Conservation (phyloP, 2,113 vertebrate species). For the Poeciliopsis retropinna region DNA sequence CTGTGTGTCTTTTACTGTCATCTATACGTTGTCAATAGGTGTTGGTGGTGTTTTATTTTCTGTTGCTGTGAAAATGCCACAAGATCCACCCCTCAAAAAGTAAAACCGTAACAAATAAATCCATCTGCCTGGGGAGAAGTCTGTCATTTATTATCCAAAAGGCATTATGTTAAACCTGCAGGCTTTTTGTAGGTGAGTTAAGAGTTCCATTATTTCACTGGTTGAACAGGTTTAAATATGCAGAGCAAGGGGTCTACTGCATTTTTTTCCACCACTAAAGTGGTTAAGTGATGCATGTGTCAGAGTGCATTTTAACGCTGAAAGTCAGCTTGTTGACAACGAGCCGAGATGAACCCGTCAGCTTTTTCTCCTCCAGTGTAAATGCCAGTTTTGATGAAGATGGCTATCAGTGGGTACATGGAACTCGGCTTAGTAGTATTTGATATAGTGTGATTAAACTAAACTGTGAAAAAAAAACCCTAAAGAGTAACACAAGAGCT, state of each 20-base stretch:
- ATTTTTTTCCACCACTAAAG: slow-evolving; percentile 23
- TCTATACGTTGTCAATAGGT: slow-evolving; percentile 11
- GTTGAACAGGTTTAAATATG: slow-evolving; percentile 53
- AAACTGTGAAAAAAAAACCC: neutral
- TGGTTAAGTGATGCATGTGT: slow-evolving; percentile 43
- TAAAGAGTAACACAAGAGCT: too few relatives aligned
- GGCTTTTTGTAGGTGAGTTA: slow-evolving; percentile 41
- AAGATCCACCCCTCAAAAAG: slow-evolving; percentile 23
- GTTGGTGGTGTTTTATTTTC: slow-evolving; percentile 24
- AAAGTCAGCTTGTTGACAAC: slow-evolving; percentile 37
- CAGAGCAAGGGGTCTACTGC: slow-evolving; percentile 38
- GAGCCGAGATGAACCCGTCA: slow-evolving; percentile 45
- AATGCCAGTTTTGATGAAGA: slow-evolving; percentile 55
- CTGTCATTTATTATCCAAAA: slow-evolving; percentile 63
- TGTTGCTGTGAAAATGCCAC: slow-evolving; percentile 33
- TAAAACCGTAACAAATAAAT: slow-evolving; percentile 27
- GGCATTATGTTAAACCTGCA: slow-evolving; percentile 54
- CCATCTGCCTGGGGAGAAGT: slow-evolving; percentile 52
- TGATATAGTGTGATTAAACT: slow-evolving; percentile 24
- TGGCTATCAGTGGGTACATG: slow-evolving; percentile 12
- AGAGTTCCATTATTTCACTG: slow-evolving; percentile 39
- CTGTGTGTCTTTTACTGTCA: slow-evolving; percentile 42
- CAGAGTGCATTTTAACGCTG: slow-evolving; percentile 20
- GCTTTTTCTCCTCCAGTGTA: slow-evolving; percentile 15
- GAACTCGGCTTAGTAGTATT: slow-evolving; percentile 11